Base-by-base conservation (phyloP, 2,797 vertebrate species). In the Rhodeus uyekii region DNA sequence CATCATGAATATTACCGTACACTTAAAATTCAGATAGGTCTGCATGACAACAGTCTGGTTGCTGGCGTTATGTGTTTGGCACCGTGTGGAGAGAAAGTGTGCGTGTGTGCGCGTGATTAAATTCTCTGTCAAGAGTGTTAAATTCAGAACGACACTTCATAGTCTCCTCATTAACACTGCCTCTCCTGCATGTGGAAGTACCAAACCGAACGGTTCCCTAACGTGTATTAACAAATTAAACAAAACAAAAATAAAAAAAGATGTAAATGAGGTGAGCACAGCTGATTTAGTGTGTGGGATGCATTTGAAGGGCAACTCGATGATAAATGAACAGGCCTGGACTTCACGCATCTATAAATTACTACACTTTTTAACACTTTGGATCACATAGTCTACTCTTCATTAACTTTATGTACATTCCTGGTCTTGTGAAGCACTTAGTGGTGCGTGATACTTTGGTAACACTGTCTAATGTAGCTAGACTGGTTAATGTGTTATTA, bases 111-210 rank as follows among this genome's bases (percentile, higher is more conserved):
- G 53, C 48, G 65, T 38, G 36, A 69, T 61, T 68, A 24, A 72
- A 32, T 48, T 75, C 38, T 76, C 50, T 46, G 74, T 74, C 86
- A 82, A 60, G 82, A 86, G 81, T 81, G 76, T 76, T 83, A 73
- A 72, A 78, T 80, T 85, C 78, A 82, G 76, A 80, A 78, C 75
- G 64, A 87, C 88, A 88, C 88, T 82, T 89, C 83, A 65, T 77
- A 80, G 44, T 84, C 84, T 90, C 83, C 89, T 92, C 90, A 91
- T 92, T 91, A 92, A 89, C 89, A 89, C 88, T 61, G 88, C 85
- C 82, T 38, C 89, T 90, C 86, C 81, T 87, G 86, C 77, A 63
- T 69, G 85, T 64, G 53, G 84, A 91, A 87, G 91, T 89, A 90
- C 89, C 90, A 88, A 91, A 87, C 89, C 85, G 72, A 89, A 90